Conservation (phyloP, 2,888 invertebrate species). For the Epiblema foenella region DNA sequence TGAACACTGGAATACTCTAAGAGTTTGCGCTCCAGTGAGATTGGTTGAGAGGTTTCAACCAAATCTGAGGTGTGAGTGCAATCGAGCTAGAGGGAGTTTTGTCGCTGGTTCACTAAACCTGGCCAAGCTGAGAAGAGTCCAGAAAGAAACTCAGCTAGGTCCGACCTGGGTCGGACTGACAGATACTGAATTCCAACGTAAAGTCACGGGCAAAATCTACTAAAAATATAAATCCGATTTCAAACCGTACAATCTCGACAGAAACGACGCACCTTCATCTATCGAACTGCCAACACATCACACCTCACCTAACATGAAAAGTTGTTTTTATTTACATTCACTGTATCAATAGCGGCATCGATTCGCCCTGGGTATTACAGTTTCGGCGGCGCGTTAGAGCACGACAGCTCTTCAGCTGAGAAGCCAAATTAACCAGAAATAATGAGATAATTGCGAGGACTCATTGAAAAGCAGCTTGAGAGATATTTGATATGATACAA, state of each 20-base stretch:
- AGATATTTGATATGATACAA: slow-evolving; percentile 50
- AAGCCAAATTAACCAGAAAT: slow-evolving; percentile 67
- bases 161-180: too few relatives aligned
- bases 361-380: slow-evolving; percentile 46
- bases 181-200: too few relatives aligned
- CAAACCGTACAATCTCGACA: background rate
- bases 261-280: slow-evolving; percentile 19
- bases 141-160: too few relatives aligned
- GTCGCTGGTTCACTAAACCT: too few relatives aligned
- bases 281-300: slow-evolving; percentile 2
- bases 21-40: too few relatives aligned
- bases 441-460: slow-evolving; percentile 66
- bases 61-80: too few relatives aligned
- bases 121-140: too few relatives aligned
- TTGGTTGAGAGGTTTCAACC: too few relatives aligned
- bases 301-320: slow-evolving; percentile 17
- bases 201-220: too few relatives aligned
- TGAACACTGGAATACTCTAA: too few relatives aligned
- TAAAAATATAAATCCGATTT: background rate
- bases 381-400: slow-evolving; percentile 62
- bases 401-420: slow-evolving; percentile 57
- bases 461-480: slow-evolving; percentile 54
- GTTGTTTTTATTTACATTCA: slow-evolving; percentile 45
- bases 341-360: slow-evolving; percentile 45
- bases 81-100: too few relatives aligned